phyloP scores from a whole-genome alignment of 2,113 vertebrate species.

The Zingel zingel region DNA sequence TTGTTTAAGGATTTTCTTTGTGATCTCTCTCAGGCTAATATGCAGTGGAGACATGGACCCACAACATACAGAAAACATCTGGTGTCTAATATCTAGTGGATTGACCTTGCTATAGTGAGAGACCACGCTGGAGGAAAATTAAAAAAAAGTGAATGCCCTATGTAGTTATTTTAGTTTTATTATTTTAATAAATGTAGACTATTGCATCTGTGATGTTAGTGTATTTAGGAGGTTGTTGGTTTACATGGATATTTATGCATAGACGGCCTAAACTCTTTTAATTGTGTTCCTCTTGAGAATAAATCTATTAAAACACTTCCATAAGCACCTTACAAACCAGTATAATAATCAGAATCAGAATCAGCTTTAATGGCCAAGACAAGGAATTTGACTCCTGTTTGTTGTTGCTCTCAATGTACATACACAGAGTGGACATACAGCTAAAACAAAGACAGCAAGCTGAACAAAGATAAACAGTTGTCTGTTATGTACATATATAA shows the following conservation, averaged over 20 bases:
- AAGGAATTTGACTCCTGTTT: too few species aligned
- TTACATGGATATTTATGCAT: background rate
- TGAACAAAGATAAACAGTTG: too few species aligned
- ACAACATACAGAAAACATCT: background rate
- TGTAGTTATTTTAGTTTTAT: too few species aligned
- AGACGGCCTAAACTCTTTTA: background rate
- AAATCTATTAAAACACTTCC: background rate
- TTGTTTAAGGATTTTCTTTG: conserved; percentile 5
- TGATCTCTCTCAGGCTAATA: background rate
- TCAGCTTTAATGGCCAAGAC: too few species aligned
- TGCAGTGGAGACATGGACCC: background rate
- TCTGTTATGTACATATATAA: too few species aligned
- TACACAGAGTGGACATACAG: too few species aligned
- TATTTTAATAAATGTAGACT: background rate
- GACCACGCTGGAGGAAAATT: background rate
- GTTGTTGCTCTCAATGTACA: too few species aligned
- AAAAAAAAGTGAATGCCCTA: background rate
- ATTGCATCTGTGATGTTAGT: background rate
- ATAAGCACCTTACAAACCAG: background rate
- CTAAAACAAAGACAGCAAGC: too few species aligned
- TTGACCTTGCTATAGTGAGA: background rate
- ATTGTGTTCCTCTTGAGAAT: background rate
- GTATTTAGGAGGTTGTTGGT: background rate
- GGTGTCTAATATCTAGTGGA: background rate
- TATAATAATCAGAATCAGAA: too few species aligned